Percentiles rank a stretch among this genome's conserved stretches.
Evolutionary conservation across 2,113 vertebrate species (phyloP).

Genomic region (Naja naja): DNA sequence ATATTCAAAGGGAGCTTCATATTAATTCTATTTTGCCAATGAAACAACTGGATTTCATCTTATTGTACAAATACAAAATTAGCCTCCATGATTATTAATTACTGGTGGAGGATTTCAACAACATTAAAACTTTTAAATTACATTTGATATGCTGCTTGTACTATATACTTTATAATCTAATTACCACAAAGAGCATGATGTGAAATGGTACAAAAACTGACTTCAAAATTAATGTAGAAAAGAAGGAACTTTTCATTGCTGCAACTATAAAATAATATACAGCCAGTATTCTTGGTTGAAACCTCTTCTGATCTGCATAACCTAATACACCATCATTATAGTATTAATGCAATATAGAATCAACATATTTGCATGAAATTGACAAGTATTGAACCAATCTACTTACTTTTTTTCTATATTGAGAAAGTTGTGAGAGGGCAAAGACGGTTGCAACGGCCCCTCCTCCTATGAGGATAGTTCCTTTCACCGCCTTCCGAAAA

Average conservation of each 20-base stretch:
- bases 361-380: conserved; percentile 34
- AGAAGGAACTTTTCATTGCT: background rate
- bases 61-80: background rate
- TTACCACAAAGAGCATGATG: background rate
- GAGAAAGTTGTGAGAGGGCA: conserved; percentile 86
- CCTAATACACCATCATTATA: background rate
- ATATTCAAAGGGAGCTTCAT: background rate
- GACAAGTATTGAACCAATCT: conserved; percentile 49
- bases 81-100: background rate
- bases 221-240: background rate
- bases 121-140: background rate
- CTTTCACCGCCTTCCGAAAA: conserved; percentile 86
- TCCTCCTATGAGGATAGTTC: conserved; percentile 80
- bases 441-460: conserved; percentile 82
- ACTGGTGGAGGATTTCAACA: background rate
- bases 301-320: background rate
- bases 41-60: background rate
- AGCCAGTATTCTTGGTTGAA: background rate
- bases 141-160: background rate
- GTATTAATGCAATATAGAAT: background rate
- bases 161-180: background rate
- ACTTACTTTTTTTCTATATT: conserved; percentile 86
- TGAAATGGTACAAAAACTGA: background rate
- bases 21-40: background rate
- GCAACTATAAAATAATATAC: background rate